Evolutionary conservation across 2,113 vertebrate genomes (phyloP).

Genomic region (Salvelinus fontinalis): DNA sequence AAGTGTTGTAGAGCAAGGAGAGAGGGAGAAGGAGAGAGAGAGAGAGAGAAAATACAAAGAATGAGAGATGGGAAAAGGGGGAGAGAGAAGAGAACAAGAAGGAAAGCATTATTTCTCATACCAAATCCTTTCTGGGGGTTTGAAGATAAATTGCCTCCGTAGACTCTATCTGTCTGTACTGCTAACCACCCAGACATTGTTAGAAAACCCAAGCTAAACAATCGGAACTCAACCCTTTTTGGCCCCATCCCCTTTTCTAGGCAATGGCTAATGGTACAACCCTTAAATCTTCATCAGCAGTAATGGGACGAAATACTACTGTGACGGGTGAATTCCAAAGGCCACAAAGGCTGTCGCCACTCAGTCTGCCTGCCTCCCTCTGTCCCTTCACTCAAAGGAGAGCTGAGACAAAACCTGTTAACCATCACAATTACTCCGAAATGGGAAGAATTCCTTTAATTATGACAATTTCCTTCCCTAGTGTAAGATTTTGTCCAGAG

Average conservation of each 20-base stretch:
- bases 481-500: constrained; percentile 25
- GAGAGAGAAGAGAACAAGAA: no score
- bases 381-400: constrained; percentile 25
- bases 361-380: neutral
- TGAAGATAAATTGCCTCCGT: no score
- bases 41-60: constrained; percentile 27
- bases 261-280: constrained; percentile 36
- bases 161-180: no score
- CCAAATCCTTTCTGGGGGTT: neutral
- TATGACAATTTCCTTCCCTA: neutral
- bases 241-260: constrained; percentile 16
- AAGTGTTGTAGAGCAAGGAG: neutral
- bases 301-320: neutral
- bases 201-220: no score
- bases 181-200: no score
- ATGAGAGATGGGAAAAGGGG: neutral
- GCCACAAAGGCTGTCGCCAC: no score
- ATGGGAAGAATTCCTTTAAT: constrained; percentile 24
- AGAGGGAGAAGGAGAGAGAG: neutral
- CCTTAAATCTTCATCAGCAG: neutral
- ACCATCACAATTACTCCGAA: constrained; percentile 27
- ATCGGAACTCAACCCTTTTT: no score
- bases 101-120: constrained; percentile 4
- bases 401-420: constrained; percentile 6
- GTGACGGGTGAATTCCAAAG: no score